phyloP scores from a whole-genome alignment of 2,888 invertebrate genomes.

The Noctua pronuba region DNA sequence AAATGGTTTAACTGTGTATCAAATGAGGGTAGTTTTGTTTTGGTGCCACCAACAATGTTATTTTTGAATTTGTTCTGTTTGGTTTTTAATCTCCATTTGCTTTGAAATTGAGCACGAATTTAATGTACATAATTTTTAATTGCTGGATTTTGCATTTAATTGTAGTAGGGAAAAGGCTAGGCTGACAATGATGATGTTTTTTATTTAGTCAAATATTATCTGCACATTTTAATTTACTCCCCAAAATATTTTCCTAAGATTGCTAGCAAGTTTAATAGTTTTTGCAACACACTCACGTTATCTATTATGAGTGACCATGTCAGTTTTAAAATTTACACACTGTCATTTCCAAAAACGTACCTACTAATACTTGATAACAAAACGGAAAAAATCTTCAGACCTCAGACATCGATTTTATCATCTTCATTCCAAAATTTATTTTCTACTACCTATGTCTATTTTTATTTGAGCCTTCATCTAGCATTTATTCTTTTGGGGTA shows the following conservation, averaged over 20 bases:
- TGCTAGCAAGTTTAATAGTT: not conserved
- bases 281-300: too few species aligned
- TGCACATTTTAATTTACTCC: not conserved
- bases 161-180: not conserved
- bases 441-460: not conserved
- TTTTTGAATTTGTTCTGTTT: not conserved
- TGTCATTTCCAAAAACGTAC: not conserved
- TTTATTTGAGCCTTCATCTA: not conserved
- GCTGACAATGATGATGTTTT: not conserved
- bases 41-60: not conserved
- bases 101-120: not conserved
- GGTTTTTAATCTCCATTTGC: not conserved
- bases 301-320: too few species aligned
- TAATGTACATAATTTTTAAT: not conserved
- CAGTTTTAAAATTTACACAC: not conserved
- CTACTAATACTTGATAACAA: not conserved
- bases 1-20: constrained; percentile 83
- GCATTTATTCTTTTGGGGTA: not conserved
- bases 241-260: not conserved
- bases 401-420: not conserved
- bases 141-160: not conserved
- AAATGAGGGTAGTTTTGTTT: constrained; percentile 70
- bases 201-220: not conserved
- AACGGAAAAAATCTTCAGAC: not conserved
- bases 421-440: not conserved